Evolutionary conservation across 2,113 vertebrate species (phyloP).

Genomic region (Haemorhous mexicanus): DNA sequence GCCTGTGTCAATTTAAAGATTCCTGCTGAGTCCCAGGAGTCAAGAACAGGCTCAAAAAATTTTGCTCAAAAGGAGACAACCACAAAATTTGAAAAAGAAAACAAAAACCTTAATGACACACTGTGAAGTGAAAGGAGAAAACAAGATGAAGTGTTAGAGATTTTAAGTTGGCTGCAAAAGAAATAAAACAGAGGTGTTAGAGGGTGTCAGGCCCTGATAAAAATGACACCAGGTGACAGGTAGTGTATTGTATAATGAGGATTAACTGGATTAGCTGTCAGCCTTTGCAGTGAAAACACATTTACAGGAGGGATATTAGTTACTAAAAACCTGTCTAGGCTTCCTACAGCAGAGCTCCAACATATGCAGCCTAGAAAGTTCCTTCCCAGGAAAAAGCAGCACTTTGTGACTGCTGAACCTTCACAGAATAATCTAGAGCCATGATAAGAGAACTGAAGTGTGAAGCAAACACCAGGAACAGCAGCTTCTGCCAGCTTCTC

Average conservation of each 20-base stretch:
- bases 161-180: neutral
- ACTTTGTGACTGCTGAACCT: neutral
- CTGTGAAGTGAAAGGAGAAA: neutral
- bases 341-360: neutral
- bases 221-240: neutral
- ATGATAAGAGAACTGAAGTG: neutral
- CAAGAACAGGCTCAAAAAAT: neutral
- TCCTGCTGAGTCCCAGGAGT: neutral
- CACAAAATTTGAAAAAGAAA: neutral
- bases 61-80: neutral
- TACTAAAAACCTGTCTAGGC: neutral
- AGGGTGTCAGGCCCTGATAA: neutral
- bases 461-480: neutral
- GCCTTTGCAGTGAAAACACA: neutral
- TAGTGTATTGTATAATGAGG: neutral
- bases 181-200: neutral
- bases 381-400: neutral
- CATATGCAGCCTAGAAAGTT: neutral
- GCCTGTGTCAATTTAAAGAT: neutral
- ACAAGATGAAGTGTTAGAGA: neutral
- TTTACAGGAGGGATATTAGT: neutral
- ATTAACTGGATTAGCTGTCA: slow-evolving; percentile 1
- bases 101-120: neutral
- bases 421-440: neutral
- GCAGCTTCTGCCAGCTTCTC: neutral